Evolutionary conservation across 2,888 invertebrate species (phyloP).

Genomic region (Dicranocentrus wangi): DNA sequence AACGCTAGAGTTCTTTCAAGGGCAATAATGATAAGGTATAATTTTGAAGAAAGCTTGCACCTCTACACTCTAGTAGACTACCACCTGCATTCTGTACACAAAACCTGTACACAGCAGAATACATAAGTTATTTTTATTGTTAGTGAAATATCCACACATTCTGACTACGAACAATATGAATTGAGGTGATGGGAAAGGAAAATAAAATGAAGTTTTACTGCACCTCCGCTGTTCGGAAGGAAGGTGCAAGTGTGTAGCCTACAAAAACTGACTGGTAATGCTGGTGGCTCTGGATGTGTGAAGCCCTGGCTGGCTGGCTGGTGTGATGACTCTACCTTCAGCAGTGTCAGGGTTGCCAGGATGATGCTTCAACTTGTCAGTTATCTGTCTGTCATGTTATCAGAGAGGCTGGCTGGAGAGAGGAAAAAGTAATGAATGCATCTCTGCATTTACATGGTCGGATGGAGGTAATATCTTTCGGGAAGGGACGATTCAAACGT

Average conservation of each 20-base stretch:
- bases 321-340: constrained; percentile 41
- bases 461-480: constrained; percentile 5
- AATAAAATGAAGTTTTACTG: background rate
- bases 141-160: too few species aligned
- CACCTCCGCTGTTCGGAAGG: background rate
- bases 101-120: too few species aligned
- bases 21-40: too few species aligned
- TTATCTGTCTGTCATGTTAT: constrained; percentile 62
- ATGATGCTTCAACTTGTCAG: constrained; percentile 61
- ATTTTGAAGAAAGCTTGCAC: too few species aligned
- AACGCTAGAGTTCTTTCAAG: background rate
- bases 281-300: constrained; percentile 10
- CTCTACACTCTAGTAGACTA: background rate
- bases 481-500: constrained; percentile 20
- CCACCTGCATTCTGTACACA: background rate
- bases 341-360: constrained; percentile 52
- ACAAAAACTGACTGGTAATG: constrained; percentile 4
- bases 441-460: constrained; percentile 11
- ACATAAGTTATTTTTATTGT: too few species aligned
- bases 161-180: background rate
- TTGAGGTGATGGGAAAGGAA: background rate
- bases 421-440: constrained; percentile 36
- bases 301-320: constrained; percentile 2
- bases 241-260: constrained; percentile 13
- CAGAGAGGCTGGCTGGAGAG: constrained; percentile 16